These are phyloP conservation scores for Pheosia tremula DNA, from an alignment of 2,888 invertebrate species.

Conservation along the genomic window DNA sequence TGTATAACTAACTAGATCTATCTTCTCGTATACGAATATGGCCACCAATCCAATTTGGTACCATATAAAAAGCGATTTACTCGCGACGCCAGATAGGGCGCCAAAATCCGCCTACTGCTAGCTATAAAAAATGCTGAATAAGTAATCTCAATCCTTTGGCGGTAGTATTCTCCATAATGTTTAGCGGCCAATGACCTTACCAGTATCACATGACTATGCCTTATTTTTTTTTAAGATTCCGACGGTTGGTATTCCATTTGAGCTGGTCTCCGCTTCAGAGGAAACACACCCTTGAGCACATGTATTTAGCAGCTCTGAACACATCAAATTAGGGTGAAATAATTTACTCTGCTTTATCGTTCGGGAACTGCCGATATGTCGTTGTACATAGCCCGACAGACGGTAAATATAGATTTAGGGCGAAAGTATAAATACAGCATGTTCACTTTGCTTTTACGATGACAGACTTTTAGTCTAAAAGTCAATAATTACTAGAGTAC, in stretches of 20 bases:
- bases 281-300: no score
- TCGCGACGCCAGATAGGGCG: not conserved
- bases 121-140: not conserved
- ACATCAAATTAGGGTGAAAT: conserved; percentile 35
- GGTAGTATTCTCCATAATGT: not conserved
- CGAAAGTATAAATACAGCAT: conserved; percentile 17
- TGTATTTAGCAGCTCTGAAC: conserved; percentile 11
- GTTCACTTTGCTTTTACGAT: conserved; percentile 1
- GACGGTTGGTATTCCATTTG: no score
- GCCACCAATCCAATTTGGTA: not conserved
- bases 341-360: conserved; percentile 53
- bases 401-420: conserved; percentile 20
- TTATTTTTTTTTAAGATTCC: not conserved
- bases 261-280: no score
- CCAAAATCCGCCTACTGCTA: not conserved
- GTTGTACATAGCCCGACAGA: conserved; percentile 26
- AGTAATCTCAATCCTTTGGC: conserved; percentile 1
- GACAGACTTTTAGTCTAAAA: not conserved
- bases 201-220: not conserved
- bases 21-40: no score
- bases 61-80: not conserved
- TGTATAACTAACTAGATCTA: no score
- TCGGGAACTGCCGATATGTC: conserved; percentile 51
- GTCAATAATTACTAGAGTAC: no score
- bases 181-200: not conserved